phyloP scores from a whole-genome alignment of 2,113 vertebrate species.

The Mirounga angustirostris region DNA sequence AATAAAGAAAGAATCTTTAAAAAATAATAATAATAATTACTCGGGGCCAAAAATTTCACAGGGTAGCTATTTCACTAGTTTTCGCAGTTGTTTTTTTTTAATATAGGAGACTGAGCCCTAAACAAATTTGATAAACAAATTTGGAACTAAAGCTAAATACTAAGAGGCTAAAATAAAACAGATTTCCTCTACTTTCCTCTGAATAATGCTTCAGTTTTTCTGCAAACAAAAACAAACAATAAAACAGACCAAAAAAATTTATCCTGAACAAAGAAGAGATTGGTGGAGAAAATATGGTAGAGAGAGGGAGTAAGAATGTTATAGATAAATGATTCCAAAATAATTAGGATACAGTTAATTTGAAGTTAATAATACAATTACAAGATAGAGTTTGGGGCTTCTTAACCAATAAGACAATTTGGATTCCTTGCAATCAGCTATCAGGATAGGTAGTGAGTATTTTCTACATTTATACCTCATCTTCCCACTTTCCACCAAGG shows the following conservation, averaged over 20 bases:
- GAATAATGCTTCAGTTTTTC: background rate
- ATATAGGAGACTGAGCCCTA: background rate
- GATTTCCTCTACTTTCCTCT: background rate
- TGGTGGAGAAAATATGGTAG: background rate
- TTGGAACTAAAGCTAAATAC: background rate
- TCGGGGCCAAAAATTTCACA: background rate
- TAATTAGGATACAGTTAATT: background rate
- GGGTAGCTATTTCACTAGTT: background rate
- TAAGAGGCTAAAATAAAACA: conserved; percentile 1
- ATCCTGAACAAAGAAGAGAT: background rate
- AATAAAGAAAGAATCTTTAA: background rate
- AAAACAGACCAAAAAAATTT: background rate
- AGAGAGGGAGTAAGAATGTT: background rate
- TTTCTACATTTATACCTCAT: conserved; percentile 34
- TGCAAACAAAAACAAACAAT: background rate
- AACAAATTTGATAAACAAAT: background rate
- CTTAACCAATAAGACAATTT: conserved; percentile 24
- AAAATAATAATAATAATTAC: background rate
- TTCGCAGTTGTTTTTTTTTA: background rate
- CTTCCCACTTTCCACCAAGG: conserved; percentile 24
- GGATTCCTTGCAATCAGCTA: background rate
- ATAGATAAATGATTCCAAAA: background rate
- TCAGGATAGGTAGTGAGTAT: background rate
- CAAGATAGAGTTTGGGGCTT: background rate
- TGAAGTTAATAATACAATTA: conserved; percentile 21